Evolutionary conservation across 2,113 vertebrate species (phyloP).

Genomic region (Regulus satrapa): DNA sequence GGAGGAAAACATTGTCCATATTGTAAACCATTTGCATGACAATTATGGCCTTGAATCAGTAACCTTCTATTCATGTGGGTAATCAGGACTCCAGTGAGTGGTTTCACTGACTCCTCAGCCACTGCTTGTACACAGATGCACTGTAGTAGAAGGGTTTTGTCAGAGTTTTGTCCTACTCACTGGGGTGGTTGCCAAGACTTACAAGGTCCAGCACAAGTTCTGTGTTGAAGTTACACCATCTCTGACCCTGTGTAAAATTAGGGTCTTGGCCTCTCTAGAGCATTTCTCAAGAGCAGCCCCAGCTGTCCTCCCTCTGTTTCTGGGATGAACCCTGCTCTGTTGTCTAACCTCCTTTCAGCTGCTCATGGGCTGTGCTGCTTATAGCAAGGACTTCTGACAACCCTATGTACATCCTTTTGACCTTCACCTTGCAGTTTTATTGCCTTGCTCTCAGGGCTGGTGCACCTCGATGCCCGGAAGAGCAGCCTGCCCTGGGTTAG

Average conservation of each 20-base stretch:
- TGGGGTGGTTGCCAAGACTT: neutral
- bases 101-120: neutral
- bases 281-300: neutral
- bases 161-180: neutral
- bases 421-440: neutral
- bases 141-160: neutral
- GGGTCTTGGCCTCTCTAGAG: neutral
- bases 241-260: neutral
- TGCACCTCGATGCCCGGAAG: neutral
- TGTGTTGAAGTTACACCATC: neutral
- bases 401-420: neutral
- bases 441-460: neutral
- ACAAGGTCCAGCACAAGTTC: neutral
- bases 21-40: neutral
- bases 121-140: neutral
- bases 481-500: neutral
- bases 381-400: neutral
- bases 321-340: neutral
- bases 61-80: neutral
- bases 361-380: neutral
- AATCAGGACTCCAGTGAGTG: neutral
- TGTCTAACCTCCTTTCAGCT: neutral
- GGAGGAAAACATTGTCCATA: neutral
- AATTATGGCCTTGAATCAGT: neutral
- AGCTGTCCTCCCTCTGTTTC: neutral